These are phyloP conservation scores for Catharus bicknelli DNA, from an alignment of 2,113 vertebrate genomes.

Conservation along the genomic window DNA sequence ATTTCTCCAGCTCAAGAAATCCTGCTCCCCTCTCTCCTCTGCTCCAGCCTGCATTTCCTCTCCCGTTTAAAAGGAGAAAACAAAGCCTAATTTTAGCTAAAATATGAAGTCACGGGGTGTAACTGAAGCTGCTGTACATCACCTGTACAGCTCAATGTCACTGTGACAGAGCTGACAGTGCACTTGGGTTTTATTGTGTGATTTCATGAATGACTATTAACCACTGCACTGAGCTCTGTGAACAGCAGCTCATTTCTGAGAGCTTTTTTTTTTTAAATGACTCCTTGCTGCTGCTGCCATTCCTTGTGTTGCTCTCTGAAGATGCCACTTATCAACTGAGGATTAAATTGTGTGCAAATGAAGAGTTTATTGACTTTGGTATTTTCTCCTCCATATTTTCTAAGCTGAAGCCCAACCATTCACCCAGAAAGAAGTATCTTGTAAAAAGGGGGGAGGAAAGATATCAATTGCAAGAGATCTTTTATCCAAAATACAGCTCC, in stretches of 20 bases:
- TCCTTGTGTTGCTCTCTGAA: background rate
- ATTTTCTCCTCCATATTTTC: background rate
- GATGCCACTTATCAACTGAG: background rate
- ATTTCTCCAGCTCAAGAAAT: background rate
- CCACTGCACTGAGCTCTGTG: background rate
- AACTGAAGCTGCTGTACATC: background rate
- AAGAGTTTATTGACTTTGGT: background rate
- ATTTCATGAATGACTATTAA: conserved; percentile 28
- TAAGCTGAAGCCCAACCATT: background rate
- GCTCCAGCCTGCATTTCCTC: background rate
- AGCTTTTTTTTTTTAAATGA: background rate
- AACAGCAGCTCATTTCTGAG: background rate
- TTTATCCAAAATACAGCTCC: background rate
- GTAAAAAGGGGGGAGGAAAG: background rate
- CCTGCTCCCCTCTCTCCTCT: background rate
- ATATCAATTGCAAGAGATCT: background rate
- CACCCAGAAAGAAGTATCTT: background rate
- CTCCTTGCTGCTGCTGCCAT: background rate
- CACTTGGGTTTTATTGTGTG: background rate
- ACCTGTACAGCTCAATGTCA: background rate
- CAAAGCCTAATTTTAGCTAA: background rate
- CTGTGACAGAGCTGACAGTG: background rate
- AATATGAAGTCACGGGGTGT: background rate
- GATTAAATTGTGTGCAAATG: background rate
- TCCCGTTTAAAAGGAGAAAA: background rate